Base-by-base conservation (phyloP, 2,888 invertebrate species). In the Charanyca ferruginea region DNA sequence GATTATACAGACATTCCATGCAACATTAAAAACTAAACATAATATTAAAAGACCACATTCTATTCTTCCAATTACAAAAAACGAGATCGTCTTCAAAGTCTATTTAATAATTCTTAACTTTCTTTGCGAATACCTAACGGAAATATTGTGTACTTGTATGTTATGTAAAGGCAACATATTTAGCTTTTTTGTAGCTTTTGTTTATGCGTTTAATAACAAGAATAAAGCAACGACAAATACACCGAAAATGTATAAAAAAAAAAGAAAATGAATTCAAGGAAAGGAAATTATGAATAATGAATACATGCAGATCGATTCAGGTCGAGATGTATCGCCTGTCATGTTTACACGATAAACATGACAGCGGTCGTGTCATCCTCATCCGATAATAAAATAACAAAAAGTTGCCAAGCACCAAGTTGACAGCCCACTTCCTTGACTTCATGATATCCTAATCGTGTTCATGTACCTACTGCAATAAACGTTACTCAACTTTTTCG, bases 361-460 rank as follows among this genome's bases (percentile, higher is more conserved):
- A 66, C 73, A 57, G 20, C 45, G 20, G 44, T 5, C 64, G 18
- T 70, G 74, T 79, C 73, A 79, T 52, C 64, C 64, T 65, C 62
- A 65, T 51, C 60, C 45, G 64, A 79, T 81, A 79, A 76, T 73
- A 73, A 67, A 72, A 44, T 70, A 65, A 65, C 47, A 72, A 73
- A 67, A 74, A 73, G 47, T 58, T 16, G 41, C 55, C 55, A 61
- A 72, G 83, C 22, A 47, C 54, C 45, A 49, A 68, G 84, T 85
- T 86, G 88, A 89, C 76, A 75, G 45, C 68, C 20, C 18, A 65
- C 48, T 77, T 76, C 80, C 80, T 80, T 11, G 8, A 32, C 35
- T 80, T 85, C 79, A 85, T 86, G 85, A 80, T 80, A 79, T 68
- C 78, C 83, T 87, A 84, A 80, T 85, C 78, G 57, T 58, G 49